Evolutionary conservation across 2,113 vertebrate species (phyloP), one percentile per base, ranked within the genome.

Genomic region (Argyrosomus japonicus): DNA sequence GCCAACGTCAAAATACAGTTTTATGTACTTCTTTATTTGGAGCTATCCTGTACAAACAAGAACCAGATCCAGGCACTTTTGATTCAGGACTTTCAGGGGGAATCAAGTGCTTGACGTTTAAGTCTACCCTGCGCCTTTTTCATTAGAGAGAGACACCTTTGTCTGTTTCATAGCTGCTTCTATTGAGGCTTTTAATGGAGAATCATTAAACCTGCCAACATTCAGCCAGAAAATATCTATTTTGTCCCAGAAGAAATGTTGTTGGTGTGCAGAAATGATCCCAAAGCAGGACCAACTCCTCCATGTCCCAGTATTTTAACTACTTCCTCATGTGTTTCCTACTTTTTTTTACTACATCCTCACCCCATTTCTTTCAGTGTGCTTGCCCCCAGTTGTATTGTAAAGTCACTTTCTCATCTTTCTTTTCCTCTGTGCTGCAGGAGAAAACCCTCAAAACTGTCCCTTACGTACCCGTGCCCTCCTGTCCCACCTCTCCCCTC

Each of bases 21-120:
- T 91, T 84, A 90, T 89, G 83, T 79, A 56, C 82, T 27, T 86
- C 84, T 89, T 87, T 86, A 88, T 92, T 86, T 77, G n/a, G 85
- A 85, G 68, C 72, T n/a, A 43, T 85, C 75, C 89, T 84, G 75
- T 12, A 62, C 84, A 92, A 92, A 93, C 86, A 90, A 74, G 65
- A 87, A 56, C 67, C 68, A 76, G 80, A 78, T 84, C 81, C 80
- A 60, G 78, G 45, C 62, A 73, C 83, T 81, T 88, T 87, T 76
- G 53, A 86, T 85, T 89, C 68, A 60, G 71, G 50, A 27, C 79
- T 61, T 76, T 36, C 29, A 32, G 61, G 4, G 18, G 78, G 48
- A 87, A 81, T 84, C 73, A 76, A 86, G 51, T 25, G 61, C 63
- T 79, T 75, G 78, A 69, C 29, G 32, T 56, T 25, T 18, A 72